These are phyloP conservation scores for Drosophila borealis DNA, from an alignment of 2,888 invertebrate species.

Conservation along the genomic window DNA sequence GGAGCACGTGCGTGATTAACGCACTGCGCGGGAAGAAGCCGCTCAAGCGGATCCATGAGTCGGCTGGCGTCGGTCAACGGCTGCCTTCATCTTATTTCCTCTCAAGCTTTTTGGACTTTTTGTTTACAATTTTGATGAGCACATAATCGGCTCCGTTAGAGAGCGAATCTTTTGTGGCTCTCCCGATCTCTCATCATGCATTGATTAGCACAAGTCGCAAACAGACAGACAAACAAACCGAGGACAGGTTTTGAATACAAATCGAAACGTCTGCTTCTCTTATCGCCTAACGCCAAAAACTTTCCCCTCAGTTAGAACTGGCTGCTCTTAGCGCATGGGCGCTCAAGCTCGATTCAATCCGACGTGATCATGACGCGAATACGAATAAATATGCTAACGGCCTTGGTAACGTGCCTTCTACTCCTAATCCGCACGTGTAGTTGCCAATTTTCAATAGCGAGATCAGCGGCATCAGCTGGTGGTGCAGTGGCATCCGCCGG, in stretches of 20 bases:
- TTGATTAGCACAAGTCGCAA: constrained; percentile 45
- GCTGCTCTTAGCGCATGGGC: constrained; percentile 46
- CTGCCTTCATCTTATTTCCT: constrained; percentile 29
- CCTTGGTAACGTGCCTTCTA: constrained; percentile 26
- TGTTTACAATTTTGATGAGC: constrained; percentile 35
- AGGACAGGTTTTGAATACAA: constrained; percentile 57
- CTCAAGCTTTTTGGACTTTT: constrained; percentile 1
- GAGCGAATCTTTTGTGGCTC: constrained; percentile 12
- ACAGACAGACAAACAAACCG: constrained; percentile 23
- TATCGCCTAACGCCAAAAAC: constrained; percentile 25
- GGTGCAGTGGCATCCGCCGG: constrained; percentile 60
- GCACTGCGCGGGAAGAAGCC: constrained; percentile 36
- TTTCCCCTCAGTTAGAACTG: constrained; percentile 61
- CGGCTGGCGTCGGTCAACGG: constrained; percentile 33
- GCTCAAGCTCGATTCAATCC: constrained; percentile 9
- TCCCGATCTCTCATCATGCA: constrained; percentile 33
- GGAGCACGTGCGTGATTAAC: constrained; percentile 60
- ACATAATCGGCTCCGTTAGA: constrained; percentile 36
- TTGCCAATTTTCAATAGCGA: constrained; percentile 49
- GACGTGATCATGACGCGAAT: constrained; percentile 45
- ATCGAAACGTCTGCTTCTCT: constrained; percentile 21
- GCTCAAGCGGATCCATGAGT: constrained; percentile 47
- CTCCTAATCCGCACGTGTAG: constrained; percentile 20
- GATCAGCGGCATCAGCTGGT: constrained; percentile 47
- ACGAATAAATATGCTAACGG: constrained; percentile 17